These are phyloP conservation scores for Toxotes chatareus DNA, from an alignment of 2,113 vertebrate genomes.

Conservation along the genomic window DNA sequence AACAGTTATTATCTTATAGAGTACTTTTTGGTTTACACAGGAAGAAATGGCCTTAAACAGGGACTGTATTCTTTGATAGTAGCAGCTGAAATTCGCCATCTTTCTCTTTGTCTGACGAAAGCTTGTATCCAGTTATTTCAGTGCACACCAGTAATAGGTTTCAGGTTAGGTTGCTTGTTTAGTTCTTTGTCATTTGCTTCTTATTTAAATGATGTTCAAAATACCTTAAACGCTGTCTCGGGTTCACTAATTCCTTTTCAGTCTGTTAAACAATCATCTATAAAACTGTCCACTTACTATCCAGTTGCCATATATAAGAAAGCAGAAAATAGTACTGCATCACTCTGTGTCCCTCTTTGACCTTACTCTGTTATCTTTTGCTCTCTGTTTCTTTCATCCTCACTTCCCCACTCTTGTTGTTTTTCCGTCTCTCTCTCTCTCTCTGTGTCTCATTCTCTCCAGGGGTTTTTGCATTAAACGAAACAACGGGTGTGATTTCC, in stretches of 20 bases:
- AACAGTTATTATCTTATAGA: background rate
- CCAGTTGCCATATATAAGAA: background rate
- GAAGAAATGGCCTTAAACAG: background rate
- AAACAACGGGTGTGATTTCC: constrained; percentile 87
- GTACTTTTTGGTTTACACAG: background rate
- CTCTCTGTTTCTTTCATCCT: background rate
- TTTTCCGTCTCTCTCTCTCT: constrained; percentile 3
- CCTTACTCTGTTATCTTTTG: background rate
- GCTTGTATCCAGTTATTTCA: background rate
- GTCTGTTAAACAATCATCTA: background rate
- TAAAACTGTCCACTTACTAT: background rate
- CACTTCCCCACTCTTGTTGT: background rate
- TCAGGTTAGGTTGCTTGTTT: background rate
- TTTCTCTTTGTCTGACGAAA: background rate
- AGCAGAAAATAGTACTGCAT: background rate
- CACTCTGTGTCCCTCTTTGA: background rate
- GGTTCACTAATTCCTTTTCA: background rate
- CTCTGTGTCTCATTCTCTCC: constrained; percentile 25
- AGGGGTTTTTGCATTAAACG: constrained; percentile 88
- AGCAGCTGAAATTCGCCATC: background rate
- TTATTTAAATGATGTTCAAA: background rate
- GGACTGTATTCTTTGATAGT: background rate
- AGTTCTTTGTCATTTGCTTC: background rate
- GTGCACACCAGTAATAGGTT: background rate
- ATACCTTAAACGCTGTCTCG: background rate